These are phyloP conservation scores for Ypsolopha scabrella DNA, from an alignment of 2,888 invertebrate genomes.

Conservation along the genomic window DNA sequence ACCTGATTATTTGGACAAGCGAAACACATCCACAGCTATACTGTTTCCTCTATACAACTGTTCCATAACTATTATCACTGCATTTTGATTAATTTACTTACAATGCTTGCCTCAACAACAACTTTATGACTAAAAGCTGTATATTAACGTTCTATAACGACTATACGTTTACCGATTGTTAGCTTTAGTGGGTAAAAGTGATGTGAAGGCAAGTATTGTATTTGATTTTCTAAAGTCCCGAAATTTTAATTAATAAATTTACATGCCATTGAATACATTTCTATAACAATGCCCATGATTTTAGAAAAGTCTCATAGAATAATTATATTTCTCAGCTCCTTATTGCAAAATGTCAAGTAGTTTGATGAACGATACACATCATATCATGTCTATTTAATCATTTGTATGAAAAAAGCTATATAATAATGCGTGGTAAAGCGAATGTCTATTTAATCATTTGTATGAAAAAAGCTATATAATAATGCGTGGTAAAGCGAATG, in stretches of 20 bases:
- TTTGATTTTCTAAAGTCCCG: not conserved
- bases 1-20: constrained; percentile 64
- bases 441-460: constrained; percentile 2
- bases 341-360: constrained; percentile 1
- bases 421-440: constrained; percentile 5
- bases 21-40: constrained; percentile 38
- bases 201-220: not conserved
- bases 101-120: too few species aligned
- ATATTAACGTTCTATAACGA: too few species aligned
- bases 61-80: not conserved
- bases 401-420: constrained; percentile 8
- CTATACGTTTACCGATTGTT: too few species aligned
- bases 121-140: too few species aligned
- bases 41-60: constrained; percentile 1
- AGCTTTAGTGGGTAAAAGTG: too few species aligned
- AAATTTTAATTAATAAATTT: not conserved
- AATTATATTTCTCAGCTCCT: not conserved
- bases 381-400: not conserved
- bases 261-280: constrained; percentile 19
- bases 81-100: not conserved
- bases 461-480: constrained; percentile 7
- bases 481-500: constrained; percentile 16
- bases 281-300: constrained; percentile 27
- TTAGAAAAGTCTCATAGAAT: constrained; percentile 7
- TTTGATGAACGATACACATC: not conserved